These are phyloP conservation scores for Nomia melanderi DNA, from an alignment of 1,140 invertebrate genomes.

Conservation along the genomic window DNA sequence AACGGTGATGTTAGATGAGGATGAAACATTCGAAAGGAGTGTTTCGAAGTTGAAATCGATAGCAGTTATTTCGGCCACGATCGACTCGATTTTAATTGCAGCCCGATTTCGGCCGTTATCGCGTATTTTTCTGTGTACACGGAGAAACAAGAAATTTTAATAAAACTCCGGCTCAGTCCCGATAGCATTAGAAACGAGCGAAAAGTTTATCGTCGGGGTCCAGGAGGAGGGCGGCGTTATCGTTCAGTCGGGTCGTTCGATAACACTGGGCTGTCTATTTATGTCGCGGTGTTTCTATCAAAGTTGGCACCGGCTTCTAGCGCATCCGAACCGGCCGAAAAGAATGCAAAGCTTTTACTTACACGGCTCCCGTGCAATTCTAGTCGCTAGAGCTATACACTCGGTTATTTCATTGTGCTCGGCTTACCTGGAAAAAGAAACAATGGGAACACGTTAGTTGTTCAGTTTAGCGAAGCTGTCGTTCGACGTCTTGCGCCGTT, in stretches of 20 bases:
- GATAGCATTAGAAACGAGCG: slow-evolving; percentile 4
- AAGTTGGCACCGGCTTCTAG: neutral
- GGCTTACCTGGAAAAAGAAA: slow-evolving; percentile 40
- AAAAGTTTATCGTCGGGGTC: slow-evolving; percentile 68
- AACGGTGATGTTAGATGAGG: too few relatives aligned
- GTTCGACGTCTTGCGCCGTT: too few relatives aligned
- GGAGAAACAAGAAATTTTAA: too few relatives aligned
- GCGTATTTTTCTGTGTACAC: too few relatives aligned
- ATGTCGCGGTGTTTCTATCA: slow-evolving; percentile 44
- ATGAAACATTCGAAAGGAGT: too few relatives aligned
- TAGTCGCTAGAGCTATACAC: slow-evolving; percentile 10
- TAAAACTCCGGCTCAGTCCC: neutral
- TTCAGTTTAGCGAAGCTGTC: too few relatives aligned
- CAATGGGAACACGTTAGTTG: neutral
- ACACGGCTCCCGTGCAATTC: slow-evolving; percentile 25
- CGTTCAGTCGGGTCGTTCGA: slow-evolving; percentile 65
- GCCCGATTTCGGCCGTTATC: too few relatives aligned
- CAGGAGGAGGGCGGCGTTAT: slow-evolving; percentile 63
- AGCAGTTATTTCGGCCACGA: too few relatives aligned
- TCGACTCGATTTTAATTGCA: too few relatives aligned
- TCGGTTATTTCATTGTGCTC: slow-evolving; percentile 34
- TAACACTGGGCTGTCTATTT: slow-evolving; percentile 66
- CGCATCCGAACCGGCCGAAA: neutral
- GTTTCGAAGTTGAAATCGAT: too few relatives aligned
- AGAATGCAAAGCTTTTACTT: slow-evolving; percentile 29